Conservation (phyloP, 1,140 invertebrate species). For the Macrobrachium nipponense region DNA sequence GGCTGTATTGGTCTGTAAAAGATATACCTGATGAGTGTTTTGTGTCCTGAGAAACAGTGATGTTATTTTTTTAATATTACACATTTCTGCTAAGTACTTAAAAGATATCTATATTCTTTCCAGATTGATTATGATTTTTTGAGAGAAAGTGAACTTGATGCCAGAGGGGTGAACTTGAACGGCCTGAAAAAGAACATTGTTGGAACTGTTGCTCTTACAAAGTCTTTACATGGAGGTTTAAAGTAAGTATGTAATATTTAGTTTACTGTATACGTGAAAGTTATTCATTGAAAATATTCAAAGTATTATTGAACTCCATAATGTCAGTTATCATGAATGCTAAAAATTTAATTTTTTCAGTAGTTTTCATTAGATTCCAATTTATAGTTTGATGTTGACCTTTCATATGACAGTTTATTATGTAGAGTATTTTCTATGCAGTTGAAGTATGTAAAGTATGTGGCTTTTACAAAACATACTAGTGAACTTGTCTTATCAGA, state of each 20-base stretch:
- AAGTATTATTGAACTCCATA: no score
- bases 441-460: no score
- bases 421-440: no score
- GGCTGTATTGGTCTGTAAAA: no score
- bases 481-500: no score
- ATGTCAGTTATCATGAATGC: no score
- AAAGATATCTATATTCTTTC: not conserved
- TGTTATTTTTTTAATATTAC: not conserved
- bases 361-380: not conserved
- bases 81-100: not conserved
- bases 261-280: no score
- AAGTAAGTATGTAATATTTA: constrained; percentile 18
- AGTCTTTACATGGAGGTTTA: constrained; percentile 39
- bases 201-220: constrained; percentile 41
- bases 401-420: no score
- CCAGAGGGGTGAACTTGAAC: constrained; percentile 21
- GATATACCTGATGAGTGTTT: no score
- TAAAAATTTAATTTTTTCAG: not conserved
- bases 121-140: constrained; percentile 58
- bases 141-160: constrained; percentile 33
- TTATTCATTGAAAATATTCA: not conserved
- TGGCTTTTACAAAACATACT: no score
- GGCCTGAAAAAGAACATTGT: constrained; percentile 39
- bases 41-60: no score
- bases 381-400: not conserved